Percentiles rank a stretch among this genome's conserved stretches.
phyloP scores from a whole-genome alignment of 2,888 invertebrate species.

The Heteropelma amictum region DNA sequence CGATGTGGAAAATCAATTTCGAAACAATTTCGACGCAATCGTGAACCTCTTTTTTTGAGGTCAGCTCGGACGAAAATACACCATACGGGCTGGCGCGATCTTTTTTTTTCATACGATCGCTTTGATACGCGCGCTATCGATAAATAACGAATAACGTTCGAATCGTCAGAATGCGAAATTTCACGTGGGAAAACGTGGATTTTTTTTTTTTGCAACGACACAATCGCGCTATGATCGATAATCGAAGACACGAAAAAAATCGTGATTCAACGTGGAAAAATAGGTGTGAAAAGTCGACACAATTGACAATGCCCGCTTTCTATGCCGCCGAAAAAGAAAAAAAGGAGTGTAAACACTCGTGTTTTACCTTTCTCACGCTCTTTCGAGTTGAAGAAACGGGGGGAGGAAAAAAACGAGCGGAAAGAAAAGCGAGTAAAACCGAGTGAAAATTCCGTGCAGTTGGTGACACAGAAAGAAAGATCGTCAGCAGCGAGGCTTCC shows the following conservation, averaged over 20 bases:
- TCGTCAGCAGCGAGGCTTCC: constrained; percentile 70
- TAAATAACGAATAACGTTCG: too few relatives aligned
- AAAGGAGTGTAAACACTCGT: neutral
- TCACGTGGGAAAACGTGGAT: too few relatives aligned
- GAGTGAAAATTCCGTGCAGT: constrained; percentile 50
- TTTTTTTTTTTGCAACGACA: too few relatives aligned
- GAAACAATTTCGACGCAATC: constrained; percentile 64
- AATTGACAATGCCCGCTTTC: neutral
- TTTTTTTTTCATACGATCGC: too few relatives aligned
- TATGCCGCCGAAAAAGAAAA: neutral
- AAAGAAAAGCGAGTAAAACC: constrained; percentile 15
- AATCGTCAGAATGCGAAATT: too few relatives aligned
- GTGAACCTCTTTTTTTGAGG: constrained; percentile 62
- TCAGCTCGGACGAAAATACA: constrained; percentile 55
- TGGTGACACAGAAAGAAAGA: constrained; percentile 71
- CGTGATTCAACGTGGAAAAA: neutral
- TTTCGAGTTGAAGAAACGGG: constrained; percentile 7
- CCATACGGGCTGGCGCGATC: too few relatives aligned
- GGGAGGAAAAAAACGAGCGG: neutral
- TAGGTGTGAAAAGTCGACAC: neutral
- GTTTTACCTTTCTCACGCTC: constrained; percentile 23
- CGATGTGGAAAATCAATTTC: constrained; percentile 68
- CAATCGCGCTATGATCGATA: too few relatives aligned
- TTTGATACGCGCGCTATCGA: too few relatives aligned
- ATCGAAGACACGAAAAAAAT: too few relatives aligned